Base-by-base conservation (phyloP, 2,888 invertebrate species). In the Parochlus steinenii region DNA sequence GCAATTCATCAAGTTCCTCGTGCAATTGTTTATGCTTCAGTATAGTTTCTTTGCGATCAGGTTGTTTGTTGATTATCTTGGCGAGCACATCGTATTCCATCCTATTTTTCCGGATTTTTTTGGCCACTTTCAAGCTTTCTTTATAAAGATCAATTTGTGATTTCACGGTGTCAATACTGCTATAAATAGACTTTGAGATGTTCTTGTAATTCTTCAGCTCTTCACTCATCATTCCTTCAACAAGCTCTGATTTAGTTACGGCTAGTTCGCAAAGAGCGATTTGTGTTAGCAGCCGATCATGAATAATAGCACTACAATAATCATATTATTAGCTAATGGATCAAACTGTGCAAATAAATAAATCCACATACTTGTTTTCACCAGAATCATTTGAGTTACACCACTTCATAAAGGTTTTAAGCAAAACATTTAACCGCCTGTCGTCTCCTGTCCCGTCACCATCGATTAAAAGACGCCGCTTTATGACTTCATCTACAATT, bases 401-500 rank as follows among this genome's bases (percentile, higher is more conserved):
- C 80, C 80, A 85, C 59, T 82, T 85, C 28, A 79, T 71, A 39
- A 83, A 69, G 15, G 79, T 77, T 61, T 87, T 89, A 7, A 90
- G 58, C 12, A 93, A 62, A 37, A 80, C 74, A 52, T 83, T 87
- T 14, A 95, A 65, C 39, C 90, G 65, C 38, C 92, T 69, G 52
- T 97, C 95, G 52, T 97, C 97, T 14, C 92, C 93, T 7, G 86
- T 89, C 6, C 95, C 95, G 64, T 97, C 95, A 11, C 95, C 97
- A 55, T 97, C 97, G 47, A 95, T 89, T 19, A 95, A 60, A 24
- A 97, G 63, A 42, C 92, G 71, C 45, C 90, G 69, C 45, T 85
- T 75, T 41, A 95, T 90, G 26, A 93, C 83, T 53, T 95, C 95
- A 62, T 97, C 97, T 90, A 54, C 6, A 64, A 62, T 18, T 8